A percentile compares a stretch with the other conserved stretches of the same genome.
Evolutionary conservation across 2,797 vertebrate species (phyloP).

Genomic region (Todus mexicanus): DNA sequence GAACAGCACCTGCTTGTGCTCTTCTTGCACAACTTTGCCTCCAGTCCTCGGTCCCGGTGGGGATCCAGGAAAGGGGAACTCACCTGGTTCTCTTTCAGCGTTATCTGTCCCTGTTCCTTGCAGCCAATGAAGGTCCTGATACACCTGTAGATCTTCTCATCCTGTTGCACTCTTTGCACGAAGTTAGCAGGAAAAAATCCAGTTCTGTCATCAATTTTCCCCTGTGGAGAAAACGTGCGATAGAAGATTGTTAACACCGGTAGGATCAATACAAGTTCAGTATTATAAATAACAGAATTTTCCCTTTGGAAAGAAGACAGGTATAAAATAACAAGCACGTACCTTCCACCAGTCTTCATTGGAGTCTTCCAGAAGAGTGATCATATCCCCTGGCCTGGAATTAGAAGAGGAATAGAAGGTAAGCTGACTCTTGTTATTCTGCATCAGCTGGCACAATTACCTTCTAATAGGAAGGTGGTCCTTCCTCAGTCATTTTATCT

Average conservation of each 20-base stretch:
- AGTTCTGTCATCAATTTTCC: conserved; percentile 90
- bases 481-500: neutral
- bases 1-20: neutral
- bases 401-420: neutral
- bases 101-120: conserved; percentile 95
- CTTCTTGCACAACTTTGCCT: neutral
- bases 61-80: neutral
- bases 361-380: conserved; percentile 90
- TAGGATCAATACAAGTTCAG: neutral
- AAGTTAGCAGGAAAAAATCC: conserved; percentile 95
- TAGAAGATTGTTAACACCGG: neutral
- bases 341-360: conserved; percentile 99
- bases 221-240: conserved; percentile 74
- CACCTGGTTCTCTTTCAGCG: conserved; percentile 96
- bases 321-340: neutral
- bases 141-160: conserved; percentile 90
- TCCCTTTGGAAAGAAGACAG: neutral
- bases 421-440: neutral
- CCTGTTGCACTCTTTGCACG: conserved; percentile 84
- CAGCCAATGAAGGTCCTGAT: conserved; percentile 91
- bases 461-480: neutral
- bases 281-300: neutral
- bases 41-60: neutral
- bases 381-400: conserved; percentile 90
- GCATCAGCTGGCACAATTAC: neutral